A percentile compares a stretch with the other conserved stretches of the same genome.
Evolutionary conservation across 1,140 invertebrate genomes (phyloP).

Genomic region (Drosophila bocqueti): DNA sequence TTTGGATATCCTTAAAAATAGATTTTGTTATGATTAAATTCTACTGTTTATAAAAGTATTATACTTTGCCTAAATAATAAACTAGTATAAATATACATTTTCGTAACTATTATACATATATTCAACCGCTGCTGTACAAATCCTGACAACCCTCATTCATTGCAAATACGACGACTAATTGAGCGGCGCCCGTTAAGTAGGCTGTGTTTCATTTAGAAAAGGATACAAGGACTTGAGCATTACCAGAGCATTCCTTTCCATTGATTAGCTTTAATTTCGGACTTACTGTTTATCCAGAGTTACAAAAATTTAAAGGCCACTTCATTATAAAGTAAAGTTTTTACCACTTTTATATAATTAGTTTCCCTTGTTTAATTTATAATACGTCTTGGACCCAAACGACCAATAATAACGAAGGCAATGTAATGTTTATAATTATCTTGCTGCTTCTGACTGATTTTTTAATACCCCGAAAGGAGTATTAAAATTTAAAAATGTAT

Average conservation of each 20-base stretch:
- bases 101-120: not conserved
- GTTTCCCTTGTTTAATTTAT: not conserved
- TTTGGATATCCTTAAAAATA: too few relatives aligned
- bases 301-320: not conserved
- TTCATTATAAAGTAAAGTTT: not conserved
- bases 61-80: too few relatives aligned
- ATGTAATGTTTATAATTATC: not conserved
- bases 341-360: not conserved
- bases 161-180: conserved; percentile 34
- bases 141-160: conserved; percentile 5
- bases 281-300: not conserved
- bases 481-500: too few relatives aligned
- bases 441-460: too few relatives aligned
- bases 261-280: not conserved
- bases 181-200: conserved; percentile 21
- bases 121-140: conserved; percentile 22
- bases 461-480: too few relatives aligned
- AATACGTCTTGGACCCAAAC: not conserved
- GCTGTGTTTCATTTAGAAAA: conserved; percentile 3
- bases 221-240: not conserved
- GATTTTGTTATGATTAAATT: too few relatives aligned
- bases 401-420: not conserved
- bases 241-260: not conserved
- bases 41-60: too few relatives aligned
- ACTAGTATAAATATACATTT: not conserved